Evolutionary conservation across 1,140 invertebrate species (phyloP).

Genomic region (Stenopsyche tienmushanensis): DNA sequence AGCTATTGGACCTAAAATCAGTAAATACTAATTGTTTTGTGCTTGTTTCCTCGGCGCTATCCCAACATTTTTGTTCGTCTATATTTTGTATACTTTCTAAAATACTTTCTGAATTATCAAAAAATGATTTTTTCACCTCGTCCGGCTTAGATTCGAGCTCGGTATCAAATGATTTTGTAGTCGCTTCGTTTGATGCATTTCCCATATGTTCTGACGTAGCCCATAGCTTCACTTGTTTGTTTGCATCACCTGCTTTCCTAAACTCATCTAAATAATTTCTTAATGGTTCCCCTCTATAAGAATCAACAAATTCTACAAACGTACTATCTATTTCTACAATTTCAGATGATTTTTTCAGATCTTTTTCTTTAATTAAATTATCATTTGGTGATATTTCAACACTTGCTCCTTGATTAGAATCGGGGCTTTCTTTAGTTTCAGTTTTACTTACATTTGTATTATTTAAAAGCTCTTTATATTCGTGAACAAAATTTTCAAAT

Average conservation of each 20-base stretch:
- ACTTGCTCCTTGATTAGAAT: not conserved
- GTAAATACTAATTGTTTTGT: constrained; percentile 22
- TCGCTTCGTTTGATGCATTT: not conserved
- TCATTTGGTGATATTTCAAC: not conserved
- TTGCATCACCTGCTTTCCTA: constrained; percentile 34
- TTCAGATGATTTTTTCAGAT: not conserved
- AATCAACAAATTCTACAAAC: constrained; percentile 49
- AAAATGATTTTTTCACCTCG: not conserved
- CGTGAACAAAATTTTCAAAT: constrained; percentile 32
- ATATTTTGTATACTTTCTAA: not conserved
- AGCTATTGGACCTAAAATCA: constrained; percentile 35
- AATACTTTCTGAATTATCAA: not conserved
- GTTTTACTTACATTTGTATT: constrained; percentile 27
- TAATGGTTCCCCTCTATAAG: constrained; percentile 50
- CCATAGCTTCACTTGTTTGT: constrained; percentile 21
- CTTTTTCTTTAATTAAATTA: too few relatives aligned
- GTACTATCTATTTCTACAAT: constrained; percentile 13
- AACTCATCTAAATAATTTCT: constrained; percentile 54
- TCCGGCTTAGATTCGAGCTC: not conserved
- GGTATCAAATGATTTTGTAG: not conserved
- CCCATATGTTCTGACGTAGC: not conserved
- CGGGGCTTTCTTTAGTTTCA: not conserved
- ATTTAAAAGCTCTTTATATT: constrained; percentile 34
- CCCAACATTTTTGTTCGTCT: constrained; percentile 6
- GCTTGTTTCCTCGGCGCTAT: constrained; percentile 18